phyloP scores from a whole-genome alignment of 2,888 invertebrate species.

The Lepidonotus clava region DNA sequence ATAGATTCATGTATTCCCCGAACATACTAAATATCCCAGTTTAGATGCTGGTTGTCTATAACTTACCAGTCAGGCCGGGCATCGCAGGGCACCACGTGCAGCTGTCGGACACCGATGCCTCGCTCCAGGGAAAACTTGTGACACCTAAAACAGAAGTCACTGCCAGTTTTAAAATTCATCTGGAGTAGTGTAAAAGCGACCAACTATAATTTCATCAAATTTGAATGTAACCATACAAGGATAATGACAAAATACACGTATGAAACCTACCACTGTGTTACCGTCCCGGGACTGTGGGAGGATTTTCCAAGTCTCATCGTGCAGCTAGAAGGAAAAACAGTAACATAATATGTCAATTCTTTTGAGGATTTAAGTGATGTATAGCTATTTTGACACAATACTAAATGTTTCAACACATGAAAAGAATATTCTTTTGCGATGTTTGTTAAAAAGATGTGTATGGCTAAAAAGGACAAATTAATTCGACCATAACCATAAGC shows the following conservation, averaged over 20 bases:
- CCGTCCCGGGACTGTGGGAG: conserved; percentile 81
- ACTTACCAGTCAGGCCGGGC: conserved; percentile 83
- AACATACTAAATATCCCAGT: too few relatives aligned
- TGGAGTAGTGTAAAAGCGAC: background rate
- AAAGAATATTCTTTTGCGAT: too few relatives aligned
- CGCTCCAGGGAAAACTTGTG: conserved; percentile 92
- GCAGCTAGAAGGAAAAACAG: conserved; percentile 73
- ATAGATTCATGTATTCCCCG: background rate
- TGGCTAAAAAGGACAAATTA: too few relatives aligned
- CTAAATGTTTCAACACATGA: too few relatives aligned
- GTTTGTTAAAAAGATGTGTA: too few relatives aligned
- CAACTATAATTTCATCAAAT: background rate
- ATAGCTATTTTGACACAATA: too few relatives aligned
- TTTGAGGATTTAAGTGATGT: too few relatives aligned
- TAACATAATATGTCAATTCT: too few relatives aligned
- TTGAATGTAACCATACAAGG: background rate
- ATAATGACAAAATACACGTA: too few relatives aligned
- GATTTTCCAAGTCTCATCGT: conserved; percentile 87
- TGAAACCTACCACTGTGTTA: conserved; percentile 76
- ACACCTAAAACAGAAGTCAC: conserved; percentile 85
- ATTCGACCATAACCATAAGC: too few relatives aligned
- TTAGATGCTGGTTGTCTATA: too few relatives aligned
- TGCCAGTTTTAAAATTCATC: too few relatives aligned
- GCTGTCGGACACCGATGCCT: conserved; percentile 85
- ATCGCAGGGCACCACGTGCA: conserved; percentile 84